Evolutionary conservation across 2,888 invertebrate species (phyloP).

Genomic region (Synergus itoensis): DNA sequence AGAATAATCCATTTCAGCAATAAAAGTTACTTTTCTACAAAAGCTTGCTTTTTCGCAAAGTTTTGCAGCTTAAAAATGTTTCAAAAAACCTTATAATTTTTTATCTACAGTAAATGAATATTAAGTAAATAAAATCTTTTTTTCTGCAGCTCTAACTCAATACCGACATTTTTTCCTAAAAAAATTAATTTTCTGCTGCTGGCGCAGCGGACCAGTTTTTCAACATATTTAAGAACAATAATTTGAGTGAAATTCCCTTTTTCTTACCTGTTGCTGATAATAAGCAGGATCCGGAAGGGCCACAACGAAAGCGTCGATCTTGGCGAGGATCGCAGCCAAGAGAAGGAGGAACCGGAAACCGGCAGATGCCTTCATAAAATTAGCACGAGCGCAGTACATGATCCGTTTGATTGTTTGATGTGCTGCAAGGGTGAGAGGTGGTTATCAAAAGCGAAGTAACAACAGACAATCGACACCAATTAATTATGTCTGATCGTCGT

Average conservation of each 20-base stretch:
- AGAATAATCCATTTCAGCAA: not conserved
- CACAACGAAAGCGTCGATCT: conserved; percentile 45
- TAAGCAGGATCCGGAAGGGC: conserved; percentile 45
- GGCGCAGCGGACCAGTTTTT: too few relatives aligned
- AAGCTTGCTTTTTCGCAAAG: too few relatives aligned
- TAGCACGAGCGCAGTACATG: conserved; percentile 18
- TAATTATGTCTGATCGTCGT: conserved; percentile 13
- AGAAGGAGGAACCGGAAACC: conserved; percentile 34
- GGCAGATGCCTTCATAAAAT: conserved; percentile 3
- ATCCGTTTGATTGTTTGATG: not conserved
- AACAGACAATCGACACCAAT: not conserved
- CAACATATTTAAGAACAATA: not conserved
- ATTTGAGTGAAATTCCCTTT: not conserved
- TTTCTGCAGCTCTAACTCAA: too few relatives aligned
- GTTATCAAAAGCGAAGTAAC: not conserved
- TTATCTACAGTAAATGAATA: not conserved
- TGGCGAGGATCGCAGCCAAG: conserved; percentile 39
- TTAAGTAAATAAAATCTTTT: too few relatives aligned
- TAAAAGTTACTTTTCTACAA: not conserved
- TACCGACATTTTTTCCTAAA: too few relatives aligned
- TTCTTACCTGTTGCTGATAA: conserved; percentile 49
- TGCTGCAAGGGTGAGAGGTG: not conserved
- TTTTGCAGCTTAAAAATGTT: too few relatives aligned
- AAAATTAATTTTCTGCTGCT: too few relatives aligned
- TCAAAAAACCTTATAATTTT: too few relatives aligned